These are phyloP conservation scores for Puntigrus tetrazona DNA, from an alignment of 2,113 vertebrate genomes.

Conservation along the genomic window DNA sequence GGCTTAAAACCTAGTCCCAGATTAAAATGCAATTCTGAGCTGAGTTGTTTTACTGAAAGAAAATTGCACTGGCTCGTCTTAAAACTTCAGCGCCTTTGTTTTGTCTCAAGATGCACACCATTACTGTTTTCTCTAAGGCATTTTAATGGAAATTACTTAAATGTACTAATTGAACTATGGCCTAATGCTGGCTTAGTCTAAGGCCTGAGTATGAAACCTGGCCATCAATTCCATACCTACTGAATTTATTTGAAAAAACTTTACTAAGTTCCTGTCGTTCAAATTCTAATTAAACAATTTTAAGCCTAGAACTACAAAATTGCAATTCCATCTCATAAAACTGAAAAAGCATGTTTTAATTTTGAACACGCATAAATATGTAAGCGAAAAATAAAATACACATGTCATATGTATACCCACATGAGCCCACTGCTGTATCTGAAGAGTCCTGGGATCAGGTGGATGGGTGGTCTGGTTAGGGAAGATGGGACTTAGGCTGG, in stretches of 20 bases:
- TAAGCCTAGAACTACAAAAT: not conserved
- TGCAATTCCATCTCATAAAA: not conserved
- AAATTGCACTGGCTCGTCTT: too few species aligned
- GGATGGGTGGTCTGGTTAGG: slow-evolving; percentile 32
- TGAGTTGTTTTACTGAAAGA: too few species aligned
- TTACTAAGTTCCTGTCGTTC: not conserved
- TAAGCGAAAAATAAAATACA: not conserved
- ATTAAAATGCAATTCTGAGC: too few species aligned
- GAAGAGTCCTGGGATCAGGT: slow-evolving; percentile 21
- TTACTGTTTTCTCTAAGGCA: too few species aligned
- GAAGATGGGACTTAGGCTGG: slow-evolving; percentile 21
- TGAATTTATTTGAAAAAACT: not conserved
- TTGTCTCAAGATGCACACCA: too few species aligned
- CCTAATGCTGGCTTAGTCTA: too few species aligned
- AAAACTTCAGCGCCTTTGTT: too few species aligned
- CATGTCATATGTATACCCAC: slow-evolving; percentile 55
- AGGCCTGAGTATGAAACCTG: too few species aligned
- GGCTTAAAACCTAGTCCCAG: too few species aligned
- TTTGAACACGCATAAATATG: not conserved
- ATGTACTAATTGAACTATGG: too few species aligned
- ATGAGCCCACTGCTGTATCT: slow-evolving; percentile 48
- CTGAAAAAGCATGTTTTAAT: not conserved
- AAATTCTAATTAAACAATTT: not conserved
- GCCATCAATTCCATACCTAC: not conserved
- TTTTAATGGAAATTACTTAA: too few species aligned